Evolutionary conservation across 2,113 vertebrate genomes (phyloP), one percentile per base, ranked within the genome.

Genomic region (Zonotrichia leucophrys): DNA sequence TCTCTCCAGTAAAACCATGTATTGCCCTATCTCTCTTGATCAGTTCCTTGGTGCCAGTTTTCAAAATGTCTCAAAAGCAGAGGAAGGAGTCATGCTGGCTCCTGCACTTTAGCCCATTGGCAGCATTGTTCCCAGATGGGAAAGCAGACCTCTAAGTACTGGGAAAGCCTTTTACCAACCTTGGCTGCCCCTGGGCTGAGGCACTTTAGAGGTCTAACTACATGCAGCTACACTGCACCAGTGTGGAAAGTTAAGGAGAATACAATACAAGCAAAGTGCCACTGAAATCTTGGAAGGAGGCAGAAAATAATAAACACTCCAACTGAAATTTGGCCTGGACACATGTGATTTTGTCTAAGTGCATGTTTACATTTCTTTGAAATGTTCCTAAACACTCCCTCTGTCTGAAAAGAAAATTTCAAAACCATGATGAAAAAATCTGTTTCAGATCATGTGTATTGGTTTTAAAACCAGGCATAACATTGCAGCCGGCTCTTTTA

Each of bases 391-490:
- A 89, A 88, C 37, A 39, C 3, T 53, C 28, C 55, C 19, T 81
- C 56, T 55, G 74, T 81, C 87, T 84, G 89, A 83, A 89, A 63
- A 50, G 76, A 84, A 94, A 92, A 62, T 83, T 94, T 85, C 77
- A 70, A 81, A 92, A 79, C 69, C 31, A 10, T n/a, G 69, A 76
- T 92, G 72, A 82, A 92, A 90, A 93, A 97, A 95, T 95, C 85
- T 95, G 97, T 87, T 94, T 97, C 96, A 96, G 87, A 97, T 97
- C 91, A 97, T 68, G 60, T 50, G 37, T 62, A 82, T 63, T 70
- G 94, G 90, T 89, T 96, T 97, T 97, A 97, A 97, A 95, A 95
- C 91, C 95, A 95, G 94, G 90, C 87, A 95, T 84, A 93, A 87
- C 83, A 31, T 55, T 94, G 83, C 94, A 96, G 95, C 75, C 15